A percentile compares a stretch with the other conserved stretches of the same genome.
Conservation (phyloP, 2,113 vertebrate species). For the Carlito syrichta region DNA sequence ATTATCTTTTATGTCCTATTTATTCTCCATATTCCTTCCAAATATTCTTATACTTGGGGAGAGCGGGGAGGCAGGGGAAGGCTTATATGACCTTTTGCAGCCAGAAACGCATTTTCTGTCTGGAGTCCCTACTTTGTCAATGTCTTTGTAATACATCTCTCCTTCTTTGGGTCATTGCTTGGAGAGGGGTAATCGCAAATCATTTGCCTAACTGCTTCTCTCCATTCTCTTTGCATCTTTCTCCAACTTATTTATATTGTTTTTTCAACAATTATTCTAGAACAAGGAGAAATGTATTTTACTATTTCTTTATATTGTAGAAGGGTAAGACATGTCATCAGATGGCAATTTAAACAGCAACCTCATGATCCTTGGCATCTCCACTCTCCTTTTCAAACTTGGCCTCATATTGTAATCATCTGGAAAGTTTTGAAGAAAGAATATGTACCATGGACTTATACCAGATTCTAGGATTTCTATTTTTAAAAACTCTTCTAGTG, state of each 20-base stretch:
- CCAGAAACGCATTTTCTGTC: background rate
- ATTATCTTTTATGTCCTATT: background rate
- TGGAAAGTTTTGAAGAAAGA: background rate
- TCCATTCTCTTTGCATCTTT: background rate
- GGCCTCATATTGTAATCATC: background rate
- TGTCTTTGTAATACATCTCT: background rate
- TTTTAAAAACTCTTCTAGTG: background rate
- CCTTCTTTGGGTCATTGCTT: background rate
- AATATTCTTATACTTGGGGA: background rate
- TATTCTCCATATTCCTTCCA: background rate
- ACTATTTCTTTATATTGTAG: background rate
- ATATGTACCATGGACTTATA: background rate
- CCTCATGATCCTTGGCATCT: background rate
- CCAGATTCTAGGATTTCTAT: background rate
- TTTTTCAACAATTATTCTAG: background rate
- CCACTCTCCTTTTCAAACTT: background rate
- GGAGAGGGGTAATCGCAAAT: background rate
- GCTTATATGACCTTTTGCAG: background rate
- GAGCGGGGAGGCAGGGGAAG: background rate
- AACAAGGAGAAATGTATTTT: background rate
- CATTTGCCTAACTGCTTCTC: background rate
- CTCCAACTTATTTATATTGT: background rate
- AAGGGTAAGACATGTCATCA: background rate
- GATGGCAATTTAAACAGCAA: background rate
- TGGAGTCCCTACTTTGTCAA: background rate